Evolutionary conservation across 2,797 vertebrate genomes (phyloP), one percentile per base, ranked within the genome.

Genomic region (Protosalanx chinensis): DNA sequence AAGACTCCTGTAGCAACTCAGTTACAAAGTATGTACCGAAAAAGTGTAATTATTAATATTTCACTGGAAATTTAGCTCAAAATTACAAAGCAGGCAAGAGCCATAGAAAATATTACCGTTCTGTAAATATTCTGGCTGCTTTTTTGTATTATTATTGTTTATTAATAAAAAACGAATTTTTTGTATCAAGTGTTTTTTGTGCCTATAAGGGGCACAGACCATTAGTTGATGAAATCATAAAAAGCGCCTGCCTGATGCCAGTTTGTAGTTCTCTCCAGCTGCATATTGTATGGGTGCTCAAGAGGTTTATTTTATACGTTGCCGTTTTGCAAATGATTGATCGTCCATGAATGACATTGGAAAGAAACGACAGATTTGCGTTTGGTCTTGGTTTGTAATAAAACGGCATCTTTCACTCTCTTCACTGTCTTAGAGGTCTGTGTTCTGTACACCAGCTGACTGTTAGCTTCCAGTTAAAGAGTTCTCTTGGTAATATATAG

Each of bases 101-200:
- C 87, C 75, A 73, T 81, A 82, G 90, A 85, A 90, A 89, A 91
- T 91, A 91, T 88, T 92, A 77, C 88, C 85, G 79, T 91, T 69
- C 71, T 93, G 91, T 93, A 93, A 87, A 92, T 93, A 93, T 84
- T 82, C 85, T 91, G 90, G 85, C 85, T 84, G 71, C 84, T 80
- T 72, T 72, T 67, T 85, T 83, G 41, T 46, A 46, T 46, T 46
- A 37, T 83, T 72, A 67, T 73, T 86, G 68, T 85, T 87, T 81
- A 79, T 84, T 71, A 70, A 64, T 70, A 78, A 79, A 76, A 81
- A 84, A 81, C 62, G 20, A 81, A 83, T 89, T 87, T 90, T 88
- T 92, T 92, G 84, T 92, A 90, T 88, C 80, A 87, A 82, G 86
- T 88, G 74, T 85, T 78, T 88, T 72, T 77, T 84, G 89, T 88